Evolutionary conservation across 2,113 vertebrate genomes (phyloP), one percentile per base, ranked within the genome.

Genomic region (Oxyruncus cristatus): DNA sequence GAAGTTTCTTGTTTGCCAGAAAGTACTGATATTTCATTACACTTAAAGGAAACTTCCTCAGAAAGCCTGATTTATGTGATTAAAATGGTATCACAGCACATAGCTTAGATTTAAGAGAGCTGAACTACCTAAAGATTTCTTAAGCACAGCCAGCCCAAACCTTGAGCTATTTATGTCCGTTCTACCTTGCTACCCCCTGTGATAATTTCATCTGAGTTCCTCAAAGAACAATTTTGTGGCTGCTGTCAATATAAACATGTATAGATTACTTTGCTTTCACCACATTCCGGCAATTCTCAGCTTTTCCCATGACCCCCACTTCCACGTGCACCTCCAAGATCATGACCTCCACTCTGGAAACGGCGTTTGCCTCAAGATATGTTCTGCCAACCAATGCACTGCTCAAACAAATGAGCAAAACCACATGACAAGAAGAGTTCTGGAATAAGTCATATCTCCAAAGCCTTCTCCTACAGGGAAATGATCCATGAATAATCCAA

Each of bases 281-380:
- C 76, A 53, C 65, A 84, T 95, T 91, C 49, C 80, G 85, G 46
- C 80, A 87, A 47, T 89, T 84, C 65, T 75, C 65, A 75, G 24
- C 39, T 96, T 97, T 96, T 93, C 96, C 92, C 92, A 91, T 93
- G 91, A 94, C 91, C 92, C 88, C 88, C 33, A 67, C 89, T 96
- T 94, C 91, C 86, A 95, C 89, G 72, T 89, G 80, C 79, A 78
- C 70, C 93, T 95, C 80, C 84, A 95, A 93, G 96, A 93, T 67
- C 93, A 81, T 61, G 95, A 95, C 91, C 93, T 82, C 35, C 26
- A 44, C 61, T 92, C 92, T 90, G 67, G 75, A 91, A 95, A 86
- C 17, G 92, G 77, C 46, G 50, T 85, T 86, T 96, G 28, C 83
- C 84, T 90, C 71, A 70, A 85, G 56, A 49, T 59, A 41, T 27